A percentile compares a stretch with the other conserved stretches of the same genome.
phyloP scores from a whole-genome alignment of 2,797 vertebrate genomes.

The Moxostoma hubbsi region DNA sequence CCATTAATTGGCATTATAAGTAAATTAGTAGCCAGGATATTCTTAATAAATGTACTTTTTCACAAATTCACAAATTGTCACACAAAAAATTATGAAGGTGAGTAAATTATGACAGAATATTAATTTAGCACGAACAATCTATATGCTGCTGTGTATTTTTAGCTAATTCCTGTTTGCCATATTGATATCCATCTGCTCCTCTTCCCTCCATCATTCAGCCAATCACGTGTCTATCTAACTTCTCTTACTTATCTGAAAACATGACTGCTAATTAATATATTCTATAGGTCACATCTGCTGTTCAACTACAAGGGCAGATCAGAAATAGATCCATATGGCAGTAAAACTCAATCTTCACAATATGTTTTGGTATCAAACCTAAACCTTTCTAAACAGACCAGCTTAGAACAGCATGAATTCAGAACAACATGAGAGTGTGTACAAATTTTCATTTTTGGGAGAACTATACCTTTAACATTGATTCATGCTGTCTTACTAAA shows the following conservation, averaged over 20 bases:
- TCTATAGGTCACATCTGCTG: constrained; percentile 9
- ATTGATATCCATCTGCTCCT: constrained; percentile 21
- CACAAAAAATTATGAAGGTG: no score
- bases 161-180: constrained; percentile 1
- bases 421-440: no score
- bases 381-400: no score
- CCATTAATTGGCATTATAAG: no score
- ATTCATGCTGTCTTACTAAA: background rate
- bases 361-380: background rate
- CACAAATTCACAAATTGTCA: no score
- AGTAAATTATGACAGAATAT: no score
- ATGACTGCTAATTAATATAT: constrained; percentile 33
- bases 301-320: constrained; percentile 14
- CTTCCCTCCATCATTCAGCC: background rate
- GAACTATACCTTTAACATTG: no score
- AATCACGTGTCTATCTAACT: constrained; percentile 8
- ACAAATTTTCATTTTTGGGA: no score
- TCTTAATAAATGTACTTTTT: no score
- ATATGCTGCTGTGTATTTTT: constrained; percentile 10
- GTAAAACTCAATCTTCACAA: background rate
- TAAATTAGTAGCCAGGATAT: no score
- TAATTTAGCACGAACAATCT: background rate
- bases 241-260: constrained; percentile 29
- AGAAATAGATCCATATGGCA: background rate
- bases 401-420: no score